phyloP scores from a whole-genome alignment of 2,113 vertebrate species.

The Sitta europaea region DNA sequence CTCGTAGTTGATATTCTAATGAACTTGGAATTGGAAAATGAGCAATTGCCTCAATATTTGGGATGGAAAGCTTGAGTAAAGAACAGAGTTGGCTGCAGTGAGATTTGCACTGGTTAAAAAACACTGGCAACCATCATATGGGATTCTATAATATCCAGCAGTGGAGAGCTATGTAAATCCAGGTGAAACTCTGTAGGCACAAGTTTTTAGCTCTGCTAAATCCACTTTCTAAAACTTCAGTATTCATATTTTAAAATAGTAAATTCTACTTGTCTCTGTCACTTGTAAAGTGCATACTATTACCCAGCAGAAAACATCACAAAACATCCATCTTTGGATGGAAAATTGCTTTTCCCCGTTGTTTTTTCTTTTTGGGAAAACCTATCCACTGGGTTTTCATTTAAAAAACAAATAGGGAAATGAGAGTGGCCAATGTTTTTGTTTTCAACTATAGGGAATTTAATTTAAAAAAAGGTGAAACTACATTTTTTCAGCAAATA shows the following conservation, averaged over 20 bases:
- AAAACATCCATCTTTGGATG: background rate
- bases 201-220: background rate
- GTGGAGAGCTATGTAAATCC: background rate
- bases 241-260: background rate
- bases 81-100: background rate
- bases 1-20: background rate
- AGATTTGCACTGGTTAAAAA: background rate
- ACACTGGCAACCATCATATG: background rate
- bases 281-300: background rate
- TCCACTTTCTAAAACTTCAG: background rate
- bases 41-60: background rate
- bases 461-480: background rate
- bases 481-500: background rate
- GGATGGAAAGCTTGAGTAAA: background rate
- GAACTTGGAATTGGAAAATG: background rate
- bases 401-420: background rate
- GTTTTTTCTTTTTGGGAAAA: background rate
- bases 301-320: background rate
- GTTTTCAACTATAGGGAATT: background rate
- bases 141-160: background rate
- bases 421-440: background rate
- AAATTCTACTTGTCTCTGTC: background rate
- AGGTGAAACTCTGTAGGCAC: background rate
- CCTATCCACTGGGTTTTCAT: background rate
- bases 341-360: background rate